Evolutionary conservation across 2,113 vertebrate species (phyloP).

Genomic region (Oreochromis tanganicae): DNA sequence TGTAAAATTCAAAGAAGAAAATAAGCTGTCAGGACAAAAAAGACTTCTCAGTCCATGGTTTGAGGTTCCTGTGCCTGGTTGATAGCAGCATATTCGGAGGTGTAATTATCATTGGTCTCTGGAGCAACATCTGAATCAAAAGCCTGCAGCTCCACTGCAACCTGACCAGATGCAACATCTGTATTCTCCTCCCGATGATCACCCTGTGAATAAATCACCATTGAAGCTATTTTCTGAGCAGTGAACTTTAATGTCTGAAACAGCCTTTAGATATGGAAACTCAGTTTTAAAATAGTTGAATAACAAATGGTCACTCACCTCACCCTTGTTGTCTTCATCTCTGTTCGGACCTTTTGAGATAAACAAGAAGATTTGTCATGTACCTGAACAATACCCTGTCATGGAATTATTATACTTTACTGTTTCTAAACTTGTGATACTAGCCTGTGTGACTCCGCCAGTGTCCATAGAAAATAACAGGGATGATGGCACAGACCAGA

Average conservation of each 20-base stretch:
- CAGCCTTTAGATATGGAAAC: background rate
- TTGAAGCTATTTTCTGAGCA: background rate
- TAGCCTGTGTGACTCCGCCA: constrained; percentile 35
- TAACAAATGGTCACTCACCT: constrained; percentile 20
- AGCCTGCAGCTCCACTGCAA: constrained; percentile 2
- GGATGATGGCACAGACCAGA: constrained; percentile 59
- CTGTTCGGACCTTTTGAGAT: background rate
- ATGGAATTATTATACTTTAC: background rate
- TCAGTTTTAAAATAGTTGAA: background rate
- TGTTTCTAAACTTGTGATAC: background rate
- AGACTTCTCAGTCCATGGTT: background rate
- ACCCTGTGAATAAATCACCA: constrained; percentile 4
- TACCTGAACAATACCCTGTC: background rate
- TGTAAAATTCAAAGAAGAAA: background rate
- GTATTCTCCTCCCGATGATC: background rate
- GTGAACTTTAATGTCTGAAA: background rate
- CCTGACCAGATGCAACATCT: background rate
- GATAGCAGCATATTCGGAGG: background rate
- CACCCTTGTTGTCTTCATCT: background rate
- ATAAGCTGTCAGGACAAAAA: background rate
- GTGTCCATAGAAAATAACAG: constrained; percentile 52
- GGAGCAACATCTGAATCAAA: background rate
- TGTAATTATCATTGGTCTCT: background rate
- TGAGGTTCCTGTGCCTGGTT: constrained; percentile 33
- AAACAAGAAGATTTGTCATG: background rate